Base-by-base conservation (phyloP, 1,140 invertebrate species). In the Anadara kagoshimensis region DNA sequence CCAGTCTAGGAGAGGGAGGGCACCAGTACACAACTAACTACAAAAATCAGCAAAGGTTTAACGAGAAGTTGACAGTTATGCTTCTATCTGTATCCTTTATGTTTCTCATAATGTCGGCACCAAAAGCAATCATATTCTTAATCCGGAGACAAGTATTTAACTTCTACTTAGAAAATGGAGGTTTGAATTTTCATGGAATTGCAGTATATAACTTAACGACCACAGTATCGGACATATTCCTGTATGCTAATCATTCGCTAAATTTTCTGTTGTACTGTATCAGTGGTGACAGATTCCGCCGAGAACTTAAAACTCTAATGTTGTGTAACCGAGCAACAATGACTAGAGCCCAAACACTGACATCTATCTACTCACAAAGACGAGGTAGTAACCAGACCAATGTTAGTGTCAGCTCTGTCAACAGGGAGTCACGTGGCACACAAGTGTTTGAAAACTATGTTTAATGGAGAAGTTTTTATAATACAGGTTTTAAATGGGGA, bases 221-320 rank as follows among this genome's bases (percentile, higher is more conserved):
- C 10, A 45, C 78, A 3, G 64, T 83, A 41, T 67, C 76, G 11
- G 78, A 76, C 45, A 58, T 83, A 20, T 74, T 84, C 22, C 69
- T 79, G 45, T 85, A 82, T 78, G 68, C 75, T 22, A 87, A 85
- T 71, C 86, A 87, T 74, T 73, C 79, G 43, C 78, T 84, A 12
- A 87, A 87, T 56, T 86, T 87, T 71, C 78, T 86, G 26, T 72
- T 87, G 7, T 87, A 87, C 72, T 82, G 83, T 57, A 59, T 86
- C 12, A 80, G 66, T 58, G 85, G 86, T 29, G 69, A 75, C 16
- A 78, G 75, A 66, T 87, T 87, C 69, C 56, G 86, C 0, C 72
- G 75, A 58, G 78, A 82, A 62, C 45, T 83, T n/a, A 72, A 73
- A 45, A 64, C 2, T 36, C 7, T 36, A 7, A 36, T 36, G 7